phyloP scores from a whole-genome alignment of 2,888 invertebrate species.

The Hybos culiciformis region DNA sequence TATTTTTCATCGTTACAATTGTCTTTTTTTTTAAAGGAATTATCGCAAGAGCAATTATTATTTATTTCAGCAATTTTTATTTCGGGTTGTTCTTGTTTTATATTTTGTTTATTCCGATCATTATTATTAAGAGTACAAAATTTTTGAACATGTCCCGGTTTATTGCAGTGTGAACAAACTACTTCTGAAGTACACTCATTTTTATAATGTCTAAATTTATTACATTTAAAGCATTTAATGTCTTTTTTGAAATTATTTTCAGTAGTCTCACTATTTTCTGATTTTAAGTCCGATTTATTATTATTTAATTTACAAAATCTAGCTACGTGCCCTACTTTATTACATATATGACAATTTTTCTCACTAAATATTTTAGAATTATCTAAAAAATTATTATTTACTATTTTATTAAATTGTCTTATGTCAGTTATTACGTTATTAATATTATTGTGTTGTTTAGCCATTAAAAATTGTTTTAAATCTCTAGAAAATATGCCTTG shows the following conservation, averaged over 20 bases:
- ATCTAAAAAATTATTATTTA: conserved; percentile 3
- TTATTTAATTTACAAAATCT: conserved; percentile 5
- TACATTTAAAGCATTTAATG: conserved; percentile 4
- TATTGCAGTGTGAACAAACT: conserved; percentile 4
- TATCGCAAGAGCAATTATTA: neutral
- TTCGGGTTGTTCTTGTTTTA: conserved; percentile 2
- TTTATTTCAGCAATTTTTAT: conserved; percentile 3
- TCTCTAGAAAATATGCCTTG: conserved; percentile 6
- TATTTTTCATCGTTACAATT: neutral
- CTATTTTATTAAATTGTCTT: conserved; percentile 1
- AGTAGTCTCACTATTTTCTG: neutral
- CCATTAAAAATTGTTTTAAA: conserved; percentile 9
- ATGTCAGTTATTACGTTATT: conserved; percentile 5
- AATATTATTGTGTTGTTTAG: neutral
- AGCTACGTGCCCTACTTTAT: conserved; percentile 5
- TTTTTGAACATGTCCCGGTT: conserved; percentile 7
- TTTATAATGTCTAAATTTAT: conserved; percentile 8
- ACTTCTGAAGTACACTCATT: neutral
- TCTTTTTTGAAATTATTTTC: conserved; percentile 1
- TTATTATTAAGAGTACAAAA: conserved; percentile 5
- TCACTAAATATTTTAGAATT: neutral
- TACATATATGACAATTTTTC: conserved; percentile 4
- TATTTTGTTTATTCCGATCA: conserved; percentile 8
- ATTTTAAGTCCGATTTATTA: neutral
- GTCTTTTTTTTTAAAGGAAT: too few species aligned